A percentile compares a stretch with the other conserved stretches of the same genome.
Conservation (phyloP, 2,888 invertebrate species). For the Mechanitis mazaeus region DNA sequence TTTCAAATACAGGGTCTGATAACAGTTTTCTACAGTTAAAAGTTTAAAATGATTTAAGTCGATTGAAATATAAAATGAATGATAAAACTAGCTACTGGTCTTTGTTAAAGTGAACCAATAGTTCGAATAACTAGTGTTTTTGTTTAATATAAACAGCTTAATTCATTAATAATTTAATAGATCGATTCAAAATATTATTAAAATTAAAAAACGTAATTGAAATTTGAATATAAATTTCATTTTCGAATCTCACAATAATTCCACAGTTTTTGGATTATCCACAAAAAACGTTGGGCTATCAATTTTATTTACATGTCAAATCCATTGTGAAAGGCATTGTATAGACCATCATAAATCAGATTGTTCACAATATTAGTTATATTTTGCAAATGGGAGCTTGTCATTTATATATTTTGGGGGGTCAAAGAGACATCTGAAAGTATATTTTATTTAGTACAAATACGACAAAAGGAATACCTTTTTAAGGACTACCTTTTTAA, state of each 20-base stretch:
- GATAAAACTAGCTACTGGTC: not conserved
- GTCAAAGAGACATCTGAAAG: constrained; percentile 31
- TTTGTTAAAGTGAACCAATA: not conserved
- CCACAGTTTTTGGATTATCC: constrained; percentile 23
- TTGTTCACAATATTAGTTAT: constrained; percentile 51
- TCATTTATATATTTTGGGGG: constrained; percentile 40
- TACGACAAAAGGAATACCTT: too few relatives aligned
- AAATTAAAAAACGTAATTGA: not conserved
- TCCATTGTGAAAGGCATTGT: constrained; percentile 41
- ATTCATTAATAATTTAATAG: not conserved
- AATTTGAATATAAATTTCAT: not conserved
- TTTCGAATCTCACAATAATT: constrained; percentile 18
- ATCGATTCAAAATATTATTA: not conserved
- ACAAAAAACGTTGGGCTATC: constrained; percentile 23
- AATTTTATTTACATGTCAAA: constrained; percentile 50
- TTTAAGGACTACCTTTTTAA: too few relatives aligned
- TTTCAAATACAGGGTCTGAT: not conserved
- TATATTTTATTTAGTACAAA: too few relatives aligned
- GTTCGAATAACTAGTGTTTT: not conserved
- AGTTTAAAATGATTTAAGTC: not conserved
- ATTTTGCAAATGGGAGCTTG: constrained; percentile 48
- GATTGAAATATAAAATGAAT: not conserved
- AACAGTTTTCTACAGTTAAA: not conserved
- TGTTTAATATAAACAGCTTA: too few relatives aligned
- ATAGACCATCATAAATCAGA: constrained; percentile 54